Evolutionary conservation across 92 coral and sea anemone species (phyloP).

Genomic region (Blastomussa wellsi): DNA sequence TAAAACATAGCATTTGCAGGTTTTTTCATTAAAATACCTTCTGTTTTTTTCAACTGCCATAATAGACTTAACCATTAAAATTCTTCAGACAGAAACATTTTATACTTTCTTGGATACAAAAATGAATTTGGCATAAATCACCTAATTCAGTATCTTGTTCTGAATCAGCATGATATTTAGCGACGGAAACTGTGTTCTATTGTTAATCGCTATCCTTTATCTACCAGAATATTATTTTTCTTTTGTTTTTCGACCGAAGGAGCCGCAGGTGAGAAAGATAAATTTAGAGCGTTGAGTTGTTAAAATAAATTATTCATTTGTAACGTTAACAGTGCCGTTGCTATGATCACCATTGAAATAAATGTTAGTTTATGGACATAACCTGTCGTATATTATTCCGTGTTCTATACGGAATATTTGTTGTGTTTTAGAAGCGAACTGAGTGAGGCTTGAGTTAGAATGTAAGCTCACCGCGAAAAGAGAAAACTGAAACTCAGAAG

Average conservation of each 20-base stretch:
- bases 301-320: constrained; percentile 34
- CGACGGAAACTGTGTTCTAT: not conserved
- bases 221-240: not conserved
- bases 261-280: constrained; percentile 24
- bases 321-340: not conserved
- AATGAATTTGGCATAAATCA: not conserved
- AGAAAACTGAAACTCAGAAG: not conserved
- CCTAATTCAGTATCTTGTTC: not conserved
- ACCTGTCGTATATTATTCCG: not conserved
- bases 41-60: not conserved
- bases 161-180: not conserved
- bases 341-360: not conserved
- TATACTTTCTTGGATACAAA: not conserved
- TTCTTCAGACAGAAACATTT: not conserved
- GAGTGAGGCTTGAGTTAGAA: not conserved
- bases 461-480: not conserved
- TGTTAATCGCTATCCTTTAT: not conserved
- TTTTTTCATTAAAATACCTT: not conserved
- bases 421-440: too few relatives aligned
- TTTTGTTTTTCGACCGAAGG: not conserved
- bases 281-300: not conserved
- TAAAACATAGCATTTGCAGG: not conserved
- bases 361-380: not conserved
- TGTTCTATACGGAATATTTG: not conserved
- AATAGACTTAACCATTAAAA: not conserved